These are phyloP conservation scores for Rhombomys opimus DNA, from an alignment of 2,113 vertebrate genomes.

Conservation along the genomic window DNA sequence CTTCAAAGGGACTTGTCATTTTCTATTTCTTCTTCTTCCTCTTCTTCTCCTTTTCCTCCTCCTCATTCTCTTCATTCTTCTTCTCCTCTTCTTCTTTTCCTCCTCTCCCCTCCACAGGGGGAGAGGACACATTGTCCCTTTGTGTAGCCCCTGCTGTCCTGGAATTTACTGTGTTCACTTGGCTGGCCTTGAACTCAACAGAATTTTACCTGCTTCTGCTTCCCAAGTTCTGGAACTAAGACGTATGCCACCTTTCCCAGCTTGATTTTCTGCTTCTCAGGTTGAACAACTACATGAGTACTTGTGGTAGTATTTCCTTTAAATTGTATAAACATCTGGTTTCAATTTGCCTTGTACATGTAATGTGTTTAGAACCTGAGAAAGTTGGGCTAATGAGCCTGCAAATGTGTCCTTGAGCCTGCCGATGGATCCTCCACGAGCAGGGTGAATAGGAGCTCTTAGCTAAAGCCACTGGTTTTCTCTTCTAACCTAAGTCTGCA, in stretches of 20 bases:
- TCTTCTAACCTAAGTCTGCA: background rate
- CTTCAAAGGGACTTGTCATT: background rate
- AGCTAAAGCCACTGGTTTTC: background rate
- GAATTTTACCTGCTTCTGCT: background rate
- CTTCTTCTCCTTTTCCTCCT: too few species aligned
- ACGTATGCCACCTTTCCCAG: background rate
- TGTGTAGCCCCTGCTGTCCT: background rate
- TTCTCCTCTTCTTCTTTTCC: background rate
- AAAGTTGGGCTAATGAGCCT: constrained; percentile 8
- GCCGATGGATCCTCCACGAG: background rate
- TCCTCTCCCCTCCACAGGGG: too few species aligned
- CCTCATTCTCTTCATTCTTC: too few species aligned
- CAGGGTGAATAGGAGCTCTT: background rate
- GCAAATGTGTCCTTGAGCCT: background rate
- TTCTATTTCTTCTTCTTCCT: background rate
- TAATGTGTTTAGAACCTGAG: background rate
- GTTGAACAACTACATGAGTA: background rate
- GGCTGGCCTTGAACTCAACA: background rate
- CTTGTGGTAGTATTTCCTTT: constrained; percentile 31
- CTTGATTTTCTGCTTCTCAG: constrained; percentile 7
- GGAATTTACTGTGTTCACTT: background rate
- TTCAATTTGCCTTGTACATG: background rate
- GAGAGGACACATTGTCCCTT: background rate
- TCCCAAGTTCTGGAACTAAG: background rate
- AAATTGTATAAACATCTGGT: background rate